A percentile compares a stretch with the other conserved stretches of the same genome.
Evolutionary conservation across 2,888 invertebrate species (phyloP).

Genomic region (Rotaria sp.): DNA sequence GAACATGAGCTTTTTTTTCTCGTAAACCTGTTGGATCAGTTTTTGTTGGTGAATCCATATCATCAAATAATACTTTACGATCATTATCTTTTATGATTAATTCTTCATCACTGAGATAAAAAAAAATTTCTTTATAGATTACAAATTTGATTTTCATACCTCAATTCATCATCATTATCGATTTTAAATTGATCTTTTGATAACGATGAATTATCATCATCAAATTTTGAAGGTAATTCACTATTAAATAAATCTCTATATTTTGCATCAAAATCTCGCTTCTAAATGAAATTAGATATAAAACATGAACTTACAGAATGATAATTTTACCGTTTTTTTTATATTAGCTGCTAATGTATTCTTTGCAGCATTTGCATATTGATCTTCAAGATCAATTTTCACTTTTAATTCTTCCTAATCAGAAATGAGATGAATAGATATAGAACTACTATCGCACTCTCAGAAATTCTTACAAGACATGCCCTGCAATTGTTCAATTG

Average conservation of each 20-base stretch:
- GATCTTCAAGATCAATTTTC: not conserved
- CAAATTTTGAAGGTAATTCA: not conserved
- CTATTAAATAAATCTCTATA: constrained; percentile 16
- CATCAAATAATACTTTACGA: not conserved
- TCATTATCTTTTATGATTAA: not conserved
- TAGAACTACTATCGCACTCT: too few species aligned
- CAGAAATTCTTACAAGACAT: too few species aligned
- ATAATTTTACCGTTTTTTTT: not conserved
- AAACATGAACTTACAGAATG: not conserved
- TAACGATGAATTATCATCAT: not conserved
- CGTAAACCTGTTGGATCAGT: not conserved
- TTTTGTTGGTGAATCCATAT: not conserved
- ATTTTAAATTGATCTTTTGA: not conserved
- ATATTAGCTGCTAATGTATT: constrained; percentile 2
- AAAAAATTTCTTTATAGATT: too few species aligned
- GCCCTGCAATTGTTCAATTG: too few species aligned
- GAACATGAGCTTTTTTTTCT: constrained; percentile 5
- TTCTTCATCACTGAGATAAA: constrained; percentile 6
- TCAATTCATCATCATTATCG: constrained; percentile 22
- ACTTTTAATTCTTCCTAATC: constrained; percentile 1
- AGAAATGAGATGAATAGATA: not conserved
- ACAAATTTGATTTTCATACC: not conserved
- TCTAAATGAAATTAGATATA: not conserved
- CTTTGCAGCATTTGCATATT: not conserved
- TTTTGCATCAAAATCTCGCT: constrained; percentile 16